Evolutionary conservation across 1,140 invertebrate species (phyloP).

Genomic region (Caenorhabditis inopinata): DNA sequence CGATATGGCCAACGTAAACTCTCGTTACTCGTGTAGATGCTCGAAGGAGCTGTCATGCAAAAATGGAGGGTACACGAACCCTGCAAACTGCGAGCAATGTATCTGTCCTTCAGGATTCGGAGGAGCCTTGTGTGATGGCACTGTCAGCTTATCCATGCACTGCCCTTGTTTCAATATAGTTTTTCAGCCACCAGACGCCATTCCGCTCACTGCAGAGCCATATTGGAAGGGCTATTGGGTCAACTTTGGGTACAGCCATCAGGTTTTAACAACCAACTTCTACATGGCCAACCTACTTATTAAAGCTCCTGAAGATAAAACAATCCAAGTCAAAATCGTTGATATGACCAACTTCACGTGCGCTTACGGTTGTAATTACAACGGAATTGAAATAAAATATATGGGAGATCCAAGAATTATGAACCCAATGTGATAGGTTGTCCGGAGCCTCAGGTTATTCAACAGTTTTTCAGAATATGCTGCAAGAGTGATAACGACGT

Average conservation of each 20-base stretch:
- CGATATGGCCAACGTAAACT: slow-evolving; percentile 29
- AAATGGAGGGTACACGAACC: slow-evolving; percentile 37
- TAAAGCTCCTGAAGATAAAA: slow-evolving; percentile 9
- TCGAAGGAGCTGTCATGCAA: neutral
- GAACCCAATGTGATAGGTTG: neutral
- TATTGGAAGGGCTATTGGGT: slow-evolving; percentile 16
- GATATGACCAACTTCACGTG: neutral
- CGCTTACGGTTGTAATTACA: slow-evolving; percentile 26
- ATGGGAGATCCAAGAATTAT: slow-evolving; percentile 22
- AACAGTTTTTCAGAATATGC: slow-evolving; percentile 26
- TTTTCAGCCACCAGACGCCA: neutral
- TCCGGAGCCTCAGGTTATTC: no score
- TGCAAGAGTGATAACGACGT: neutral
- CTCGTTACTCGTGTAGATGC: neutral
- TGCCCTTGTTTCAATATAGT: neutral
- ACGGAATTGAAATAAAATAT: slow-evolving; percentile 27
- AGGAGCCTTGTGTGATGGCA: neutral
- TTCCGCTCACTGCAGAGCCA: neutral
- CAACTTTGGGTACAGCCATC: neutral
- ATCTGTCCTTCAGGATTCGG: slow-evolving; percentile 26
- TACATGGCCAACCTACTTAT: neutral
- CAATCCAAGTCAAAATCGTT: neutral
- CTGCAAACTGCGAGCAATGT: neutral
- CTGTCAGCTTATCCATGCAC: neutral
- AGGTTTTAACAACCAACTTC: neutral